phyloP scores from a whole-genome alignment of 2,797 vertebrate genomes.

The Taenioides sp. region DNA sequence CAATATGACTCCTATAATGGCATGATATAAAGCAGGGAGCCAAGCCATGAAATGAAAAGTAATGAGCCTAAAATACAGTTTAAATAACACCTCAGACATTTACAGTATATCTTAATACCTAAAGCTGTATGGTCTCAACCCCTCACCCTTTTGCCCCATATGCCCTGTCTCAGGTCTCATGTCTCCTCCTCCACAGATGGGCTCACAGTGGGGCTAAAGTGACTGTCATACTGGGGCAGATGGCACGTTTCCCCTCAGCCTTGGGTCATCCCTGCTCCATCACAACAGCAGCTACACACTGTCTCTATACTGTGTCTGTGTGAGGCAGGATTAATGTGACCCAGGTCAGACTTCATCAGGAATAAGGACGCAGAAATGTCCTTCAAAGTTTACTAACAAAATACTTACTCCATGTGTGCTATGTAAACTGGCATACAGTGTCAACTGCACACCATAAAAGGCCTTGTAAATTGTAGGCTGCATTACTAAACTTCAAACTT shows the following conservation, averaged over 20 bases:
- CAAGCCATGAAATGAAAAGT: no score
- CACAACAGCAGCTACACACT: not conserved
- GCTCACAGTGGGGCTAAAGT: conserved; percentile 62
- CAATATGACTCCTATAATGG: no score
- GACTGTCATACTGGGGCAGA: conserved; percentile 66
- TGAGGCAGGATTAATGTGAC: conserved; percentile 16
- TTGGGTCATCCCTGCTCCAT: conserved; percentile 34
- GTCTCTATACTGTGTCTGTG: conserved; percentile 12
- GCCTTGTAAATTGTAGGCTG: no score
- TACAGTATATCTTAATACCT: not conserved
- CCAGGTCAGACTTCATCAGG: conserved; percentile 36
- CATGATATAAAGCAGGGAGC: no score
- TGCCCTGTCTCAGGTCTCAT: conserved; percentile 1
- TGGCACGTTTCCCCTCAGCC: conserved; percentile 58
- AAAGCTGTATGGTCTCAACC: not conserved
- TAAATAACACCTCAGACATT: not conserved
- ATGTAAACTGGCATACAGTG: no score
- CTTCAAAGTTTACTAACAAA: conserved; percentile 39
- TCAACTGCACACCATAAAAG: no score
- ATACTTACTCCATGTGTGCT: not conserved
- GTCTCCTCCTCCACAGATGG: conserved; percentile 63
- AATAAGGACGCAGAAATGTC: conserved; percentile 23
- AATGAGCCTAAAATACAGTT: not conserved
- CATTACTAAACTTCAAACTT: no score
- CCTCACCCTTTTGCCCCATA: conserved; percentile 3